A percentile compares a stretch with the other conserved stretches of the same genome.
phyloP scores from a whole-genome alignment of 2,888 invertebrate genomes.

The Tenodera sinensis region DNA sequence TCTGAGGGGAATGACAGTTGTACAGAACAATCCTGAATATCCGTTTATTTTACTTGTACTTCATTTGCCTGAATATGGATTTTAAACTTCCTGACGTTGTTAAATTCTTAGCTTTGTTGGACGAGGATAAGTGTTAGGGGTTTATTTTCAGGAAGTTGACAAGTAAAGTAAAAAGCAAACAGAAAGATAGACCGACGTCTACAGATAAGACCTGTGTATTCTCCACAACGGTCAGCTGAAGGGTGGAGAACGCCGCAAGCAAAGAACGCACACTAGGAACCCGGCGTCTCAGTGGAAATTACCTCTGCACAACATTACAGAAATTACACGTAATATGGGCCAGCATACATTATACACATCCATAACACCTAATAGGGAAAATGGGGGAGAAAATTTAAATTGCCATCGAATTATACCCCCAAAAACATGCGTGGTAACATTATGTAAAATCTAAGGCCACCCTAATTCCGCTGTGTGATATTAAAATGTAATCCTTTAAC shows the following conservation, averaged over 20 bases:
- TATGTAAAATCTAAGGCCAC: background rate
- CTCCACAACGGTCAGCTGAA: too few relatives aligned
- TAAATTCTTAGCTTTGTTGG: too few relatives aligned
- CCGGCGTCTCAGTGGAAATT: background rate
- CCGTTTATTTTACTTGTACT: too few relatives aligned
- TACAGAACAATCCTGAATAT: too few relatives aligned
- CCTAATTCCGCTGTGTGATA: background rate
- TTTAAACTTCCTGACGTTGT: too few relatives aligned
- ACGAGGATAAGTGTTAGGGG: too few relatives aligned
- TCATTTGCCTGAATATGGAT: too few relatives aligned
- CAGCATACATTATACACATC: background rate
- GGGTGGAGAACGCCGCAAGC: background rate
- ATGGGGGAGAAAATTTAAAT: slow-evolving; percentile 1
- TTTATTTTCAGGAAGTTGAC: too few relatives aligned
- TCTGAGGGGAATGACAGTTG: too few relatives aligned
- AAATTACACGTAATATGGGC: background rate
- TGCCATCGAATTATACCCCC: background rate
- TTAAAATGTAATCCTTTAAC: background rate
- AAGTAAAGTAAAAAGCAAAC: too few relatives aligned
- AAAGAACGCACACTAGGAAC: background rate
- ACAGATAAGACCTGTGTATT: too few relatives aligned
- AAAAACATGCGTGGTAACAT: slow-evolving; percentile 12
- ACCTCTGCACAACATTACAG: background rate
- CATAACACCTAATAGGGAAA: slow-evolving; percentile 1
- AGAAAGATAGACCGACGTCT: too few relatives aligned